A percentile compares a stretch with the other conserved stretches of the same genome.
Conservation (phyloP, 2,797 vertebrate genomes). For the Acridotheres tristis region DNA sequence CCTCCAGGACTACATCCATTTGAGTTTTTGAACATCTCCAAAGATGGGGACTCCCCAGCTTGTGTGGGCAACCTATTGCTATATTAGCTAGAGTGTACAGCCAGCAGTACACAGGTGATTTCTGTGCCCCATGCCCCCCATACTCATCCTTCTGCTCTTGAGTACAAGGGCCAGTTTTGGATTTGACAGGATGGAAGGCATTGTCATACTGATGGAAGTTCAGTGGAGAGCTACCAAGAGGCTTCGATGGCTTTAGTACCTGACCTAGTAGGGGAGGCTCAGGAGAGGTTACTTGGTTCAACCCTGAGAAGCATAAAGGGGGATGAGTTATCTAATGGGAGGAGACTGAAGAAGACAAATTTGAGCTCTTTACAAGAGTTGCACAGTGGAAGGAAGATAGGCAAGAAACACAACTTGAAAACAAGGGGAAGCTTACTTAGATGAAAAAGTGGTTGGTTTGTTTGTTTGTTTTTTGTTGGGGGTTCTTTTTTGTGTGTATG, state of each 20-base stretch:
- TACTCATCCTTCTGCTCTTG: not conserved
- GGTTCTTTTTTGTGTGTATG: too few relatives aligned
- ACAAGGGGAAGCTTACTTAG: not conserved
- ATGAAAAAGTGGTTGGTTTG: not conserved
- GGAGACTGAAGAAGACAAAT: not conserved
- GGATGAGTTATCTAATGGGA: not conserved
- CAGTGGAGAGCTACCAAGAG: not conserved
- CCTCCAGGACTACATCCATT: rapidly evolving
- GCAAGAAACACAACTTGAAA: not conserved
- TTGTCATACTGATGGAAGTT: not conserved
- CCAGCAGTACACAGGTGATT: not conserved
- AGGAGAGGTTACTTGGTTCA: not conserved
- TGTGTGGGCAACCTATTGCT: not conserved
- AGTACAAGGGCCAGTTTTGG: not conserved
- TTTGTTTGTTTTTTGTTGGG: not conserved
- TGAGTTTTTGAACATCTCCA: not conserved
- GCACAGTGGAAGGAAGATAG: not conserved
- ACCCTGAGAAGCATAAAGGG: not conserved
- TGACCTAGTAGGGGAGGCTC: not conserved
- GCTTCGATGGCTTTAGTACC: not conserved
- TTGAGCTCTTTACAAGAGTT: not conserved
- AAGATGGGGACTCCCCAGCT: not conserved
- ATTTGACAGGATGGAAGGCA: not conserved
- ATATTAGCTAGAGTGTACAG: not conserved
- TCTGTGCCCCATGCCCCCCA: rapidly evolving